These are phyloP conservation scores for Pasiphila rectangulata DNA, from an alignment of 2,888 invertebrate species.

Conservation along the genomic window DNA sequence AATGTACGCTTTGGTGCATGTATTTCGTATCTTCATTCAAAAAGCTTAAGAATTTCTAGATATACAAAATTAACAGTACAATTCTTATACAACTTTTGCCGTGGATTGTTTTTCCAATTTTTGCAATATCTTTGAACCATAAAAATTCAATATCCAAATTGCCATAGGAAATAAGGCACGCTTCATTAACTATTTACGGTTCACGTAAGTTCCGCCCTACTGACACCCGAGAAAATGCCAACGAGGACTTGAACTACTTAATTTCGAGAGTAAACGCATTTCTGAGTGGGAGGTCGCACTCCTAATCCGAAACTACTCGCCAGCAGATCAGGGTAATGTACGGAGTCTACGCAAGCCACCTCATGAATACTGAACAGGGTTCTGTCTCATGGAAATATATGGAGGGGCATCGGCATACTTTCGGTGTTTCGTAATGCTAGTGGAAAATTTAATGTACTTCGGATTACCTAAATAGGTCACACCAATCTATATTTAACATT, in stretches of 20 bases:
- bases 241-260: constrained; percentile 53
- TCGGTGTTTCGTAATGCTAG: constrained; percentile 13
- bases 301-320: constrained; percentile 70
- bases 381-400: constrained; percentile 27
- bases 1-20: too few relatives aligned
- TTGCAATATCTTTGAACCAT: too few relatives aligned
- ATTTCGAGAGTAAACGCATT: constrained; percentile 55
- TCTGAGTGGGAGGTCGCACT: constrained; percentile 46
- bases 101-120: too few relatives aligned
- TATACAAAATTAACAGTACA: too few relatives aligned
- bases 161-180: constrained; percentile 28
- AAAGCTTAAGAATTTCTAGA: too few relatives aligned
- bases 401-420: constrained; percentile 20
- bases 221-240: constrained; percentile 46
- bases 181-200: constrained; percentile 33
- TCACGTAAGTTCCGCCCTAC: constrained; percentile 38
- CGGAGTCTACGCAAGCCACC: constrained; percentile 50
- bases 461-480: constrained; percentile 6
- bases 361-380: constrained; percentile 70
- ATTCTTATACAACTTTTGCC: too few relatives aligned
- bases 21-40: too few relatives aligned
- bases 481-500: constrained; percentile 3
- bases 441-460: neutral
- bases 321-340: constrained; percentile 65
- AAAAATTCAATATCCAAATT: constrained; percentile 23